phyloP scores from a whole-genome alignment of 2,797 vertebrate genomes.

The Siniperca obscura region DNA sequence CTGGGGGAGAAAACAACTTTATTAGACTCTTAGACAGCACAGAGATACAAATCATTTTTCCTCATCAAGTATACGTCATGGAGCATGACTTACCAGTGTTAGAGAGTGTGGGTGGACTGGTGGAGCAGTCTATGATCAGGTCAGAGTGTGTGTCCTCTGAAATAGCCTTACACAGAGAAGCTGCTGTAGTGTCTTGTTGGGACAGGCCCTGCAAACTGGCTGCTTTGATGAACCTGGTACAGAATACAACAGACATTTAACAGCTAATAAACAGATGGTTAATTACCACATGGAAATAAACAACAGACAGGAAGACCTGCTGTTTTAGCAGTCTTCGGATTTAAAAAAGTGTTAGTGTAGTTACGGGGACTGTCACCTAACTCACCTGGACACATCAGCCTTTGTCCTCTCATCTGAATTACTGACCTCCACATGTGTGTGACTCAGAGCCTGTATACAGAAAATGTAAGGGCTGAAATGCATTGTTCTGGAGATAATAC shows the following conservation, averaged over 20 bases:
- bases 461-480: slow-evolving; percentile 16
- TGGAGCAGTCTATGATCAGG: slow-evolving; percentile 89
- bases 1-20: slow-evolving; percentile 74
- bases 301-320: not conserved
- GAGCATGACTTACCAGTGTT: slow-evolving; percentile 86
- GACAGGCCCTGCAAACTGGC: slow-evolving; percentile 94
- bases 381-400: slow-evolving; percentile 92
- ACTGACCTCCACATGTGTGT: slow-evolving; percentile 90
- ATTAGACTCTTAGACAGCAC: not conserved
- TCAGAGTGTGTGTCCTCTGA: slow-evolving; percentile 86
- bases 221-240: slow-evolving; percentile 92
- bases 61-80: not conserved
- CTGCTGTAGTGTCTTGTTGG: slow-evolving; percentile 90
- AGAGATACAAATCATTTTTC: not conserved
- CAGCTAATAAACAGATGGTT: not conserved
- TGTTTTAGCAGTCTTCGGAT: not conserved
- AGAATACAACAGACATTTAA: not conserved
- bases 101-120: slow-evolving; percentile 84
- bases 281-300: not conserved
- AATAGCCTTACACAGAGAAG: slow-evolving; percentile 90
- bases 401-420: slow-evolving; percentile 90
- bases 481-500: not conserved
- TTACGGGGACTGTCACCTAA: not conserved
- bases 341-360: not conserved
- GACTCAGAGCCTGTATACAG: slow-evolving; percentile 91